Base-by-base conservation (phyloP, 1,140 invertebrate species). In the Alviniconcha marisindica region DNA sequence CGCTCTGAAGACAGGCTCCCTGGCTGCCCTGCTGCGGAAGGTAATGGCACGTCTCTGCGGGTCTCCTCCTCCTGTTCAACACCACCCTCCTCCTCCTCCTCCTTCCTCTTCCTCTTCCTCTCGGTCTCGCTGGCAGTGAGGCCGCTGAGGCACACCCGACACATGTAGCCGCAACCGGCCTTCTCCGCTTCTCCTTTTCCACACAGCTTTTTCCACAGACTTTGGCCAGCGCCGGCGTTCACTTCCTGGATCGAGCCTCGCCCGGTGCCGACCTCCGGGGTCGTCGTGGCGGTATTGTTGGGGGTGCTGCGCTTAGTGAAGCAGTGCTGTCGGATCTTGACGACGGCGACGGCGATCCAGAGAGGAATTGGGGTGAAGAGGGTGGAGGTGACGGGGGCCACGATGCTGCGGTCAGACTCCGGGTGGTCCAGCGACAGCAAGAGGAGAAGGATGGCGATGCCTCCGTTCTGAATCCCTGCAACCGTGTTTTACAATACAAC, bases 351-450 rank as follows among this genome's bases (percentile, higher is more conserved):
- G 15, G 88, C 87, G 42, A 88, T 66, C 18, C 87, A 69, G 18
- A 91, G 94, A 0, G 98, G 97, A 31, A 98, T 89, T 24, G 98
- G 98, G 0, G 98, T 99, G 96, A 99, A 98, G 48, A 98, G 96
- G 24, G 98, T 97, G 42, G 96, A 96, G 14, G 92, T 90, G 7
- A 93, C 88, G 0, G 93, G 90, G 0, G 91, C 88, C 21, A 94
- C 92, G 14, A 93, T 90, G 18, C 92, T 90, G 31, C 94, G 83
- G 48, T 94, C 93, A 4, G 93, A 92, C 56, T 93, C 91, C 0
- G 94, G 94, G 36, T 92, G 91, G 0, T 91, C 90, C 78, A 94
- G 88, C 18, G 94, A 93, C 42, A 92, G 83, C 56, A 92, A 88
- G 81, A 94, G 87, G 42, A 94, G 80, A n/a, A 94, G 83, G 60